A percentile compares a stretch with the other conserved stretches of the same genome.
These are phyloP conservation scores for Boulengeromyrus knoepffleri DNA, from an alignment of 2,113 vertebrate genomes.

Conservation along the genomic window DNA sequence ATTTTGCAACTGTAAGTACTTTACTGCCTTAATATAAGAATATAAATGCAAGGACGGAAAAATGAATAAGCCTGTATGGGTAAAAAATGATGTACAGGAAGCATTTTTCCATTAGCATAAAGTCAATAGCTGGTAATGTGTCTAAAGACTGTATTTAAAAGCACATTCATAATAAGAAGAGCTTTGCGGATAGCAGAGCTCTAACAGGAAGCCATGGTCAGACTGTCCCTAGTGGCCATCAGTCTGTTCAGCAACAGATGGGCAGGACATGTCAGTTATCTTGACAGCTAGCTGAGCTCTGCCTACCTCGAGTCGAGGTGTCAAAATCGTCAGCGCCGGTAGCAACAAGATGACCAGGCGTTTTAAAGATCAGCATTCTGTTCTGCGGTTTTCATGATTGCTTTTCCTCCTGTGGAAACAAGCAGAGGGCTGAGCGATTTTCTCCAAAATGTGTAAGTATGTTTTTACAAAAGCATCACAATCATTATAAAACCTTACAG, in stretches of 20 bases:
- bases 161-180: background rate
- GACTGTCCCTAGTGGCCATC: background rate
- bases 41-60: background rate
- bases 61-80: background rate
- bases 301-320: background rate
- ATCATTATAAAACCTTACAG: background rate
- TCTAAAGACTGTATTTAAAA: background rate
- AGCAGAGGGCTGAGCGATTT: background rate
- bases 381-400: background rate
- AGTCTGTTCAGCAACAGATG: background rate
- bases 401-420: background rate
- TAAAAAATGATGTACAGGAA: background rate
- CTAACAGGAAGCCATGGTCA: background rate
- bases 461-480: background rate
- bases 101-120: background rate
- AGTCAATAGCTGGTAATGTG: background rate
- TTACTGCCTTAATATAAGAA: background rate
- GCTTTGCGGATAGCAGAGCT: background rate
- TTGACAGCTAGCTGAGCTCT: background rate
- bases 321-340: background rate
- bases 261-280: background rate
- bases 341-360: background rate
- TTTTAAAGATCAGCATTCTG: background rate
- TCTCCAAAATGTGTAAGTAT: background rate
- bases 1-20: background rate